phyloP scores from a whole-genome alignment of 2,888 invertebrate genomes.

The Hypolimnas misippus region DNA sequence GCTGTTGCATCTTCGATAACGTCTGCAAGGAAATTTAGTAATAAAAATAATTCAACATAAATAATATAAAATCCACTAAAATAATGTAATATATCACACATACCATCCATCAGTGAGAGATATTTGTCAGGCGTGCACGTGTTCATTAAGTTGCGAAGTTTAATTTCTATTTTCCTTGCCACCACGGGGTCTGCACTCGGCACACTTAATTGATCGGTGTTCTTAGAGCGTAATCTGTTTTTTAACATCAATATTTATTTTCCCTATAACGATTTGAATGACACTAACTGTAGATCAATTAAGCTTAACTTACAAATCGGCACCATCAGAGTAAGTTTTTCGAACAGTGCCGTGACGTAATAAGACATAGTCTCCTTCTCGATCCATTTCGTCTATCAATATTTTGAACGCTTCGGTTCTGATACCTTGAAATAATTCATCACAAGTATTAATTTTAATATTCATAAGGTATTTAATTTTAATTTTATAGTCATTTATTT shows the following conservation, averaged over 20 bases:
- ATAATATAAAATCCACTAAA: neutral
- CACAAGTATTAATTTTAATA: neutral
- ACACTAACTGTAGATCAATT: neutral
- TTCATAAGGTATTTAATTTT: neutral
- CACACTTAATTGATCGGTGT: conserved; percentile 60
- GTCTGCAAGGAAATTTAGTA: conserved; percentile 57
- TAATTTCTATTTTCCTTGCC: conserved; percentile 69
- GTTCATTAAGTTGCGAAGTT: conserved; percentile 60
- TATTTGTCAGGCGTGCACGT: conserved; percentile 52
- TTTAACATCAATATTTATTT: neutral
- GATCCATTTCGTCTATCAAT: conserved; percentile 58
- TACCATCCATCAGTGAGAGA: conserved; percentile 60
- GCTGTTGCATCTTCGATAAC: conserved; percentile 66
- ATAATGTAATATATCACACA: neutral
- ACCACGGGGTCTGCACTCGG: conserved; percentile 65
- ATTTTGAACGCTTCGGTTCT: conserved; percentile 63
- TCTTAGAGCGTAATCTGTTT: conserved; percentile 63
- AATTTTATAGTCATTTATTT: neutral
- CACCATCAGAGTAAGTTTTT: conserved; percentile 63
- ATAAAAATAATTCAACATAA: neutral
- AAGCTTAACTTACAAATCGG: conserved; percentile 55
- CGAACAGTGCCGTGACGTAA: conserved; percentile 68
- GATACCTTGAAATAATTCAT: conserved; percentile 50
- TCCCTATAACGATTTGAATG: too few relatives aligned
- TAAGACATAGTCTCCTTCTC: conserved; percentile 55